Evolutionary conservation across 30 jellyfish, hydroid and myxozoan species (phyloP), one percentile per base, ranked within the genome.

Genomic region (Mastigias papua): DNA sequence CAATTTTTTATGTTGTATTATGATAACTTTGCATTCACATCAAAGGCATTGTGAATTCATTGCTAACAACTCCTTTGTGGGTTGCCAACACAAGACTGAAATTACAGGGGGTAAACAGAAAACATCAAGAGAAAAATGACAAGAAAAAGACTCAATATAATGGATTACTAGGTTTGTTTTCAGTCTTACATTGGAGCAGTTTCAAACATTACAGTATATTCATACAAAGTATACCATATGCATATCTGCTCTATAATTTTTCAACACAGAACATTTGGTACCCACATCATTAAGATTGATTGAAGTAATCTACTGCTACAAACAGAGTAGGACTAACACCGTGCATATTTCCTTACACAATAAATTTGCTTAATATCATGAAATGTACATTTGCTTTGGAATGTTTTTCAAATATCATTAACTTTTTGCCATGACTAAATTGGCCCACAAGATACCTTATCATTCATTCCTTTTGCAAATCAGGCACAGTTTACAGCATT

Each of bases 21-120:
- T n/a, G n/a, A n/a, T n/a, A n/a, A n/a, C 54, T 42, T 54, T 10
- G 9, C 25, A 10, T 54, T 54, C 67, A 21, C 27, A 5, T 54
- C 6, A 54, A 11, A 94, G 98, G 98, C 9, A 54, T 94, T 48
- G 72, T 89, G 61, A 94, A 94, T 68, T 97, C 98, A 15, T 54
- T 94, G 54, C 42, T 94, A 27, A 94, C 98, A 66, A 94, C 98
- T 16, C 98, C 98, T 16, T 49, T 94, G 48, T 94, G 98, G 98
- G 98, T 94, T 23, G 97, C 91, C 33, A 94, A 94, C 79, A 94
- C 98, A 58, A 82, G 98, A 22, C 69, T 94, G 73, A 94, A 94
- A 77, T 66, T 94, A 78, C 98, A 94, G 78, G 97, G 98, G 4
- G 42, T 86, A 21, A 81, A 73, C 42, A 51, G 49, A 33, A 65